Percentiles rank a stretch among this genome's conserved stretches.
phyloP scores from a whole-genome alignment of 2,113 vertebrate species.

The Antigone vipio region DNA sequence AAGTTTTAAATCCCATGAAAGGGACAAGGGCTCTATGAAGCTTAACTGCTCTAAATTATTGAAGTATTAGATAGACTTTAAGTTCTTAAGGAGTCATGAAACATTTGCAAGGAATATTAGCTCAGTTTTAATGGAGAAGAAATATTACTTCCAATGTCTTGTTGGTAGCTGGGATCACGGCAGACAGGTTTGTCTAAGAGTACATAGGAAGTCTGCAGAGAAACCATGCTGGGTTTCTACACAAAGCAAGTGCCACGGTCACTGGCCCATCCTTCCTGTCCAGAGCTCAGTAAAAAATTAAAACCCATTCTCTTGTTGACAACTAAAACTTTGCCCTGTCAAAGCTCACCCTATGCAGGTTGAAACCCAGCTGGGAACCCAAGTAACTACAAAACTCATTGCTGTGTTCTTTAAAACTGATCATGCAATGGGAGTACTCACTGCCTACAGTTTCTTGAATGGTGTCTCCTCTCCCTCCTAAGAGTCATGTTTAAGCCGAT shows the following conservation, averaged over 20 bases:
- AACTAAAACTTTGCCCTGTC: neutral
- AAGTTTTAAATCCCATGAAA: neutral
- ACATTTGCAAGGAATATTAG: neutral
- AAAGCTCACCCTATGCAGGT: neutral
- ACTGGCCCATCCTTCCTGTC: neutral
- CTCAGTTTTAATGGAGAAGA: neutral
- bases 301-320: neutral
- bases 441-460: neutral
- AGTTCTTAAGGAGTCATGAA: neutral
- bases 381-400: neutral
- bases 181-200: neutral
- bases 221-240: neutral
- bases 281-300: neutral
- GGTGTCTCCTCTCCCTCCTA: neutral
- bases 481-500: neutral
- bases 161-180: neutral
- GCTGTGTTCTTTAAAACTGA: neutral
- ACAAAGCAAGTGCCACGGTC: neutral
- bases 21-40: neutral
- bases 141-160: neutral
- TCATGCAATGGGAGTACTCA: rapidly evolving
- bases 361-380: neutral
- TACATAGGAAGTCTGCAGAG: neutral
- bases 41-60: neutral
- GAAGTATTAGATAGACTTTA: neutral